Evolutionary conservation across 2,888 invertebrate genomes (phyloP).

Genomic region (Antheraea assamensis): DNA sequence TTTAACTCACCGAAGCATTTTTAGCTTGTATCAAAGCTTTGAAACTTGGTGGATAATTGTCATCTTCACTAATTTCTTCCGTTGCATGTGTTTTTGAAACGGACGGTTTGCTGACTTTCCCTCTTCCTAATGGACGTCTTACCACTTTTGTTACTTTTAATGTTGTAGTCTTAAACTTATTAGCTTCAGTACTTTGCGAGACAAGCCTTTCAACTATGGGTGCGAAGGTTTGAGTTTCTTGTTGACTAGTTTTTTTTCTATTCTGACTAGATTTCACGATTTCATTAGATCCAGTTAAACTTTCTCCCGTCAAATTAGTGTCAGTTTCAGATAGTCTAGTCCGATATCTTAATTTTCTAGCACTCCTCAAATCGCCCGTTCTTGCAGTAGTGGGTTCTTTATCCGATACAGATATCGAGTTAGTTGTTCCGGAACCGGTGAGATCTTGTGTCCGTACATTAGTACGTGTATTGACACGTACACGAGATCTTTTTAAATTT

Average conservation of each 20-base stretch:
- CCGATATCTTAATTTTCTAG: conserved; percentile 66
- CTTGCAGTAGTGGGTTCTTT: conserved; percentile 64
- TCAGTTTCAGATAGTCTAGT: conserved; percentile 64
- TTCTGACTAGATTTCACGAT: conserved; percentile 69
- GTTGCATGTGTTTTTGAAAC: conserved; percentile 45
- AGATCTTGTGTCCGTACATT: conserved; percentile 58
- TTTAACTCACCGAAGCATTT: conserved; percentile 72
- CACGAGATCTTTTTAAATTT: conserved; percentile 46
- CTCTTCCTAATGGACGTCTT: conserved; percentile 57
- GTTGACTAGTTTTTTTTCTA: conserved; percentile 66
- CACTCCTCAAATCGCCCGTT: conserved; percentile 55
- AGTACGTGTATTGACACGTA: conserved; percentile 55
- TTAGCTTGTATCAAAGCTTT: conserved; percentile 85
- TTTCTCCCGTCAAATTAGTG: conserved; percentile 69
- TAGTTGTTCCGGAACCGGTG: conserved; percentile 65
- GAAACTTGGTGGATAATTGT: conserved; percentile 85
- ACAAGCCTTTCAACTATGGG: conserved; percentile 48
- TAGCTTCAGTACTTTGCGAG: conserved; percentile 55
- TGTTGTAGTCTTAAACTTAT: conserved; percentile 51
- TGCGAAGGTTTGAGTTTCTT: conserved; percentile 46
- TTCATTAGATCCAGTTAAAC: conserved; percentile 55
- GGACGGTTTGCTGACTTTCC: conserved; percentile 50
- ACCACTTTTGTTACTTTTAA: conserved; percentile 58
- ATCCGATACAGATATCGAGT: conserved; percentile 55
- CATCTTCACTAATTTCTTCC: conserved; percentile 83